These are phyloP conservation scores for Rhizoglyphus robini DNA, from an alignment of 1,140 invertebrate species.

Conservation along the genomic window DNA sequence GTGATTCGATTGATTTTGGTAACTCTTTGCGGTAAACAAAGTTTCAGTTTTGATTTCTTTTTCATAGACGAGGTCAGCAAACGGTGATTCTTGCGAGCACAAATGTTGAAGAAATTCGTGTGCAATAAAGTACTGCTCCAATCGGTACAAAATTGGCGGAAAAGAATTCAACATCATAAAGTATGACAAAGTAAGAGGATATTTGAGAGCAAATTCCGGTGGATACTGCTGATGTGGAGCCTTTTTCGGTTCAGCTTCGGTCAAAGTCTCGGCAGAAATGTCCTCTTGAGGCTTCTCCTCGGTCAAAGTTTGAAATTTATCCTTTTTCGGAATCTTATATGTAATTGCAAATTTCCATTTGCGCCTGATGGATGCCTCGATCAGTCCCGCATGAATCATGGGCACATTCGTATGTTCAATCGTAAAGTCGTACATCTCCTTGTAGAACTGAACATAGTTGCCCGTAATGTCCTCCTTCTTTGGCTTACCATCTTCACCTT, in stretches of 20 bases:
- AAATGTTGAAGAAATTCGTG: not conserved
- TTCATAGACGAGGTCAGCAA: not conserved
- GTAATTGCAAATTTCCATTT: not conserved
- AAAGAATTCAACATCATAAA: not conserved
- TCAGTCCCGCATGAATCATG: not conserved
- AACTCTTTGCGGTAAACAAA: not conserved
- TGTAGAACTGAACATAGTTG: not conserved
- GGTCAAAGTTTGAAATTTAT: no score
- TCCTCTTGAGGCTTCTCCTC: not conserved
- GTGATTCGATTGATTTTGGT: not conserved
- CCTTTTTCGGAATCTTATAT: not conserved
- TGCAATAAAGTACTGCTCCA: not conserved
- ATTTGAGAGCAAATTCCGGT: not conserved
- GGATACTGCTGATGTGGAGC: not conserved
- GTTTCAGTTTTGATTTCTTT: not conserved
- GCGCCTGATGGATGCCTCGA: not conserved
- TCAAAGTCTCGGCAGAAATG: no score
- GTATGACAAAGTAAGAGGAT: not conserved
- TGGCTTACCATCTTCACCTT: no score
- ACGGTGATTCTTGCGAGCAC: not conserved
- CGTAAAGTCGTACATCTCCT: not conserved
- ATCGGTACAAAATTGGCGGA: not conserved
- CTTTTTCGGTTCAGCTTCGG: not conserved
- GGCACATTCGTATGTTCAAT: not conserved
- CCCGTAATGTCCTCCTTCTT: no score